phyloP scores from a whole-genome alignment of 2,888 invertebrate genomes.

The Notodonta dromedarius region DNA sequence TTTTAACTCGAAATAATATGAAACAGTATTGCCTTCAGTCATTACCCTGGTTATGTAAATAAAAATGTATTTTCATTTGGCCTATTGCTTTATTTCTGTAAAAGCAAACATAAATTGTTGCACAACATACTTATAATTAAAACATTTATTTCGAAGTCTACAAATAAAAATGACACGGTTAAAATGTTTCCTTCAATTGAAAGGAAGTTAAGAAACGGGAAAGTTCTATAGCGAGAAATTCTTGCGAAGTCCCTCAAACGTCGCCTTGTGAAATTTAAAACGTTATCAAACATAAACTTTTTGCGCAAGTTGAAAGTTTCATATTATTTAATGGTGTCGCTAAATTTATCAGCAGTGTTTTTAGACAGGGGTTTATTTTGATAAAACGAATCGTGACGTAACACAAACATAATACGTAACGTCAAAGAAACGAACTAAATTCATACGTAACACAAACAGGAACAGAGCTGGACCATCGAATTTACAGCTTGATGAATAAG shows the following conservation, averaged over 20 bases:
- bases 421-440: background rate
- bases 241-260: constrained; percentile 30
- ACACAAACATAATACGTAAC: too few species aligned
- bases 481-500: constrained; percentile 52
- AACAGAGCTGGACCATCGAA: constrained; percentile 43
- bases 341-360: constrained; percentile 19
- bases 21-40: constrained; percentile 15
- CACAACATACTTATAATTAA: background rate
- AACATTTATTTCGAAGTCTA: background rate
- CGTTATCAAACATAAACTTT: constrained; percentile 34
- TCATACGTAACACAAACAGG: constrained; percentile 35
- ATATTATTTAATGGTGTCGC: constrained; percentile 23
- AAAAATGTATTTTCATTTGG: background rate
- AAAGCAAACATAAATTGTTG: too few species aligned
- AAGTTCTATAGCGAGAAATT: constrained; percentile 40
- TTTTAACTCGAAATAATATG: constrained; percentile 14
- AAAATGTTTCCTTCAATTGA: constrained; percentile 8
- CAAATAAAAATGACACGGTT: background rate
- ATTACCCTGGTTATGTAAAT: background rate
- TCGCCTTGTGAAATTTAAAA: constrained; percentile 39
- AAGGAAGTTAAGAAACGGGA: constrained; percentile 36
- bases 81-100: too few species aligned
- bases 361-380: background rate
- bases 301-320: constrained; percentile 24
- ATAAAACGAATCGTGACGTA: background rate